Evolutionary conservation across 2,888 invertebrate genomes (phyloP), one percentile per base, ranked within the genome.

Genomic region (Lasioglossum marginatum): DNA sequence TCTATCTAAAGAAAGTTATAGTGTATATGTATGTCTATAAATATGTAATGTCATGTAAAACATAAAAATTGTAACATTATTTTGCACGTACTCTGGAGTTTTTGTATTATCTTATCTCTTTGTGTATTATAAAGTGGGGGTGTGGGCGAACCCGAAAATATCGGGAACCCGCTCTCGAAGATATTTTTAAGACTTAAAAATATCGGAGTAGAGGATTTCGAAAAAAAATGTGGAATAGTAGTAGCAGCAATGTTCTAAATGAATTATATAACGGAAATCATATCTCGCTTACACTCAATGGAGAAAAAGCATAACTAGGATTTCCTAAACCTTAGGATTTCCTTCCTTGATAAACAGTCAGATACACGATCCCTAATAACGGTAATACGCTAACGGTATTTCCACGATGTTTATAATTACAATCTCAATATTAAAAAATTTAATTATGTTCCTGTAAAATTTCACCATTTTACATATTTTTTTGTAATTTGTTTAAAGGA

Each of bases 31-130:
- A 81, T 23, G 23, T 48, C 40, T 79, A 74, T 48, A 60, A 45
- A 81, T 34, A 45, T 73, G 19, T 34, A 68, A 31, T 34, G 16
- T 6, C 16, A 68, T 23, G 52, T 37, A 37, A 73, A 82, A 83
- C 66, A 23, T 74, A n/a, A 72, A 71, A 76, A 81, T 52, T n/a
- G 57, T 31, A 48, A 81, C 45, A 77, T 31, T 14, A 23, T 37
- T 81, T 57, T 57, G n/a, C 57, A 45, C 27, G 14, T 45, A 63
- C 37, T 71, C 48, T 40, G 37, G 34, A 43, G 43, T 31, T 57
- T 52, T 19, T 8, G 0, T 78, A 43, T 66, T 45, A n/a, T 14
- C 31, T 27, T 52, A 23, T 45, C 48, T 34, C 37, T 8, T 68
- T 37, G 23, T 37, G 37, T 34, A 68, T 37, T 37, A 34, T 23